Base-by-base conservation (phyloP, 2,797 vertebrate genomes). In the Pangasius mekongensis region DNA sequence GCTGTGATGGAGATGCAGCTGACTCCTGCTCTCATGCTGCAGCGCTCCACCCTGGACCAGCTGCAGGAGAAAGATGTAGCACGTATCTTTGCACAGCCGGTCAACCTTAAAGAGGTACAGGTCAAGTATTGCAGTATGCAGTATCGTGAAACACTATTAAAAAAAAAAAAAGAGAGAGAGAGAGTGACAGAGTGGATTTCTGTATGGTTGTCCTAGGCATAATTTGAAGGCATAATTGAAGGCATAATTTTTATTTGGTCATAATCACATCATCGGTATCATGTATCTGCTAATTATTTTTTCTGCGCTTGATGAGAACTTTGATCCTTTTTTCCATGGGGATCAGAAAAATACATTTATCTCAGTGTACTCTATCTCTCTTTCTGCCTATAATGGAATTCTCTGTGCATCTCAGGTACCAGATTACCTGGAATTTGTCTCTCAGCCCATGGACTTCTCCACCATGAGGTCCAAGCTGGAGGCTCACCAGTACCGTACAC, bases 361-460 rank as follows among this genome's bases (percentile, higher is more conserved):
- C 66, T 14, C 36, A 0, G 33, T 18, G 2, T 43, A 24, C 10
- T 22, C 3, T n/a, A 1, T 54, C 30, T 30, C 0, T 62, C 20
- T 24, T 30, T 16, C 39, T 81, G 27, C 24, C 7, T 62, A 27
- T 58, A 24, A 69, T 82, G 47, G 1, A 0, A 7, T 43, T 73
- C n/a, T 56, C 11, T 54, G 36, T 89, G 33, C 13, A 27, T 74
- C 60, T 62, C 49, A 98, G 97, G 97, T 97, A 93, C 97, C 97
- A 93, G 97, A 98, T 96, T 98, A 98, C 94, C 95, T 97, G 95
- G 97, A 98, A 95, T 97, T 97, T 94, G 96, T 98, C 95, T 94
- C 95, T 91, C 96, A 96, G 90, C 97, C 97, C 93, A 98, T 98
- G 97, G 97, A 98, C 95, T 98, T 98, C 96, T 97, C 97, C 93